A percentile compares a stretch with the other conserved stretches of the same genome.
phyloP scores from a whole-genome alignment of 2,888 invertebrate species.

The Steinernema scapterisci region DNA sequence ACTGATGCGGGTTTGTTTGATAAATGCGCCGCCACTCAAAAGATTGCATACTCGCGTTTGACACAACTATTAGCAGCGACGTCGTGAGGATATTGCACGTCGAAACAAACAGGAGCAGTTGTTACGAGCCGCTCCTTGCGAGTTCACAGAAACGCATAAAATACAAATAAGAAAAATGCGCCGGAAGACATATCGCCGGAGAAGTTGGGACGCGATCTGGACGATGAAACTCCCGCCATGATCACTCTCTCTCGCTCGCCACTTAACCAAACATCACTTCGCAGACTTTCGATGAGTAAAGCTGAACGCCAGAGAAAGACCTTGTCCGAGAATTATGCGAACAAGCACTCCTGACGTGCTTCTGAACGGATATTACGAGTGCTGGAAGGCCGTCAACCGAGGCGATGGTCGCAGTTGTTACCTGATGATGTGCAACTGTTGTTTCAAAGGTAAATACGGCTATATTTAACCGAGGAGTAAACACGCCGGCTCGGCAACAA shows the following conservation, averaged over 20 bases:
- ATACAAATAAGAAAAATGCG: slow-evolving; percentile 24
- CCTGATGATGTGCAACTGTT: slow-evolving; percentile 24
- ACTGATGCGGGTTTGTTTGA: not conserved
- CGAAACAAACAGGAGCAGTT: slow-evolving; percentile 22
- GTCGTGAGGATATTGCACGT: slow-evolving; percentile 2
- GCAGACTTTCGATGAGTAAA: not conserved
- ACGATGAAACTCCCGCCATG: not conserved
- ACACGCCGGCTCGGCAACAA: too few species aligned
- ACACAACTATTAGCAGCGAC: not conserved
- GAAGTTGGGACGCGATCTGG: not conserved
- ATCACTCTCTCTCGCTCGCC: not conserved
- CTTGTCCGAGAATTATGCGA: not conserved
- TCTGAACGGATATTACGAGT: not conserved
- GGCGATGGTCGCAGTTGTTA: slow-evolving; percentile 2
- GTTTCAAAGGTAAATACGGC: slow-evolving; percentile 9
- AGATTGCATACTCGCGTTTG: not conserved
- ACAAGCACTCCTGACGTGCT: not conserved
- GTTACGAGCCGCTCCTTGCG: not conserved
- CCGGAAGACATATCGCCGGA: not conserved
- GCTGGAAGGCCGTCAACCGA: too few species aligned
- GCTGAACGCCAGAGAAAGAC: not conserved
- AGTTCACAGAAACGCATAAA: slow-evolving; percentile 28
- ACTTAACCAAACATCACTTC: not conserved
- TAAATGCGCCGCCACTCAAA: not conserved
- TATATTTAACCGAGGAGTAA: not conserved